Percentiles rank a stretch among this genome's conserved stretches.
Conservation (phyloP, 2,888 invertebrate species). For the Hesperia comma region DNA sequence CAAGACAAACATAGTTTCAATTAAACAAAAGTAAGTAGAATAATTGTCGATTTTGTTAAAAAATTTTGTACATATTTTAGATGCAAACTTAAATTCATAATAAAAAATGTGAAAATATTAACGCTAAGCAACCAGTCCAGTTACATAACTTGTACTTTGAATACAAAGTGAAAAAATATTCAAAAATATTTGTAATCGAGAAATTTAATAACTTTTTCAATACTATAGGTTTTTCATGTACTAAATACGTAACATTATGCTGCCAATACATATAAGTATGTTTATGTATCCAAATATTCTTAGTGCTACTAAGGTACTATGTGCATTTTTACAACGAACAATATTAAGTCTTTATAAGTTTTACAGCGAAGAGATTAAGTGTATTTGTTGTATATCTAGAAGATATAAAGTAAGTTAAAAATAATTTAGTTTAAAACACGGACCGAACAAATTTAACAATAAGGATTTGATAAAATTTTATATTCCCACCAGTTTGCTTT, state of each 20-base stretch:
- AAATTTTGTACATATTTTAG: no score
- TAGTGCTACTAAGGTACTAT: constrained; percentile 4
- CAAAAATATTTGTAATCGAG: no score
- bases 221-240: neutral
- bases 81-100: no score
- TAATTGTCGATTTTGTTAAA: no score
- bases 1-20: no score
- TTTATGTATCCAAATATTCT: constrained; percentile 1
- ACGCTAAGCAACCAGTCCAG: no score
- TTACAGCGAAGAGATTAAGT: constrained; percentile 26
- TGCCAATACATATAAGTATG: constrained; percentile 3
- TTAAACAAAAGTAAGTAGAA: no score
- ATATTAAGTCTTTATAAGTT: constrained; percentile 19
- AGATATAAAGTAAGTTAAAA: constrained; percentile 4
- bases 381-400: constrained; percentile 17
- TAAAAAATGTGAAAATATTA: no score
- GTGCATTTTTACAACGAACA: constrained; percentile 33
- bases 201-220: no score
- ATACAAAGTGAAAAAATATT: no score
- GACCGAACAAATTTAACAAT: constrained; percentile 1
- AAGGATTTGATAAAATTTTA: constrained; percentile 18
- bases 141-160: no score
- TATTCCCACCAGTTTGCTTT: constrained; percentile 40
- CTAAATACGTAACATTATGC: neutral
- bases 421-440: neutral